Percentiles rank a stretch among this genome's conserved stretches.
Evolutionary conservation across 2,797 vertebrate species (phyloP).

Genomic region (Eutrigla gurnardus): DNA sequence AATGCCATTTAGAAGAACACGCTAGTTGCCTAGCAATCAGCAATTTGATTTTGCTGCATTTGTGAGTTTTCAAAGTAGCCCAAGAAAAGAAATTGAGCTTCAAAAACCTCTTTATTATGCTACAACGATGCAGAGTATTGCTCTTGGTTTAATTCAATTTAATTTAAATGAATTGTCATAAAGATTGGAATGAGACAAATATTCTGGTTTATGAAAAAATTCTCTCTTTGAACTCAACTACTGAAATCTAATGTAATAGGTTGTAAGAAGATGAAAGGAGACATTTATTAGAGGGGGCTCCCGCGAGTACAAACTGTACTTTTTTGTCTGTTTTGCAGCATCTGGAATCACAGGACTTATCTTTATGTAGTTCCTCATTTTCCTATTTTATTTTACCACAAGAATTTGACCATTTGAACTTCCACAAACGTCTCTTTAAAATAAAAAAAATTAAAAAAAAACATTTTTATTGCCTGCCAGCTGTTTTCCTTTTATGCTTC

Average conservation of each 20-base stretch:
- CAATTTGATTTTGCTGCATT: background rate
- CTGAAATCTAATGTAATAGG: background rate
- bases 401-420: background rate
- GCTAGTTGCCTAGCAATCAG: background rate
- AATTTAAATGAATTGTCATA: background rate
- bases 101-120: background rate
- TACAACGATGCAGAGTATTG: background rate
- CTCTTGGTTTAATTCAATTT: background rate
- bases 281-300: background rate
- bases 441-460: background rate
- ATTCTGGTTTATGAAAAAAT: background rate
- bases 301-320: background rate
- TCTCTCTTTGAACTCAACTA: background rate
- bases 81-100: background rate
- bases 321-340: background rate
- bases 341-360: background rate
- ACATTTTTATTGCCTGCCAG: background rate
- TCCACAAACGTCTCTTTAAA: background rate
- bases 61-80: background rate
- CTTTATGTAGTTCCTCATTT: background rate
- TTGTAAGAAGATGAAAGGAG: background rate
- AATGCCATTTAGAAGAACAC: background rate
- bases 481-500: background rate
- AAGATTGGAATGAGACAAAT: background rate
- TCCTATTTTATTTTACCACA: background rate